phyloP scores from a whole-genome alignment of 1,140 invertebrate genomes.

The Sycophaga agraensis region DNA sequence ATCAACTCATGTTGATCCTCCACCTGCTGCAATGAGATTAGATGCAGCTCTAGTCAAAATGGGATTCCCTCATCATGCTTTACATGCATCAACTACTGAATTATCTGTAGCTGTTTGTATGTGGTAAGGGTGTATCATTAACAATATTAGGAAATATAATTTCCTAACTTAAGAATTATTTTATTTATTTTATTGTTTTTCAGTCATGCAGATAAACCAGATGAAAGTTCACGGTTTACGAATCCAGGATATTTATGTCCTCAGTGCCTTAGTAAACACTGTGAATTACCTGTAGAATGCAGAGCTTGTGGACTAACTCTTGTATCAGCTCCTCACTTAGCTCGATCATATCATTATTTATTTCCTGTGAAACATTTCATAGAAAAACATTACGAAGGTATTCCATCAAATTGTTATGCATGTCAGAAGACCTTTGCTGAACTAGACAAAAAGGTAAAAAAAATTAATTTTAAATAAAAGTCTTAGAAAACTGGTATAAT shows the following conservation, averaged over 20 bases:
- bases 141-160: too few species aligned
- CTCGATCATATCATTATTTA: slow-evolving; percentile 94
- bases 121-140: slow-evolving; percentile 80
- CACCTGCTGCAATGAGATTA: slow-evolving; percentile 76
- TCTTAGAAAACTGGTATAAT: too few species aligned
- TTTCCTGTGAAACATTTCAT: slow-evolving; percentile 87
- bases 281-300: slow-evolving; percentile 96
- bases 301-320: slow-evolving; percentile 91
- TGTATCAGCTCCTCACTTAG: slow-evolving; percentile 96
- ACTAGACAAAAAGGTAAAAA: slow-evolving; percentile 72
- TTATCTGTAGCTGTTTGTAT: slow-evolving; percentile 79
- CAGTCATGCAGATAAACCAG: slow-evolving; percentile 79
- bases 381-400: slow-evolving; percentile 64
- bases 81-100: slow-evolving; percentile 55
- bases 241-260: slow-evolving; percentile 91
- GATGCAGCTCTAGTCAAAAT: slow-evolving; percentile 88
- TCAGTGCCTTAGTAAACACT: slow-evolving; percentile 96
- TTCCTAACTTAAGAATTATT: background rate
- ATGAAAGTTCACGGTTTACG: slow-evolving; percentile 66
- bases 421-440: slow-evolving; percentile 71
- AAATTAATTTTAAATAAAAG: too few species aligned
- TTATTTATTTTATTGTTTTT: slow-evolving; percentile 21
- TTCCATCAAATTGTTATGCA: slow-evolving; percentile 65
- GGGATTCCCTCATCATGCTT: slow-evolving; percentile 82
- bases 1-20: slow-evolving; percentile 81